Percentiles rank a stretch among this genome's conserved stretches.
Evolutionary conservation across 2,888 invertebrate species (phyloP).

Genomic region (Andrena hattorfiana): DNA sequence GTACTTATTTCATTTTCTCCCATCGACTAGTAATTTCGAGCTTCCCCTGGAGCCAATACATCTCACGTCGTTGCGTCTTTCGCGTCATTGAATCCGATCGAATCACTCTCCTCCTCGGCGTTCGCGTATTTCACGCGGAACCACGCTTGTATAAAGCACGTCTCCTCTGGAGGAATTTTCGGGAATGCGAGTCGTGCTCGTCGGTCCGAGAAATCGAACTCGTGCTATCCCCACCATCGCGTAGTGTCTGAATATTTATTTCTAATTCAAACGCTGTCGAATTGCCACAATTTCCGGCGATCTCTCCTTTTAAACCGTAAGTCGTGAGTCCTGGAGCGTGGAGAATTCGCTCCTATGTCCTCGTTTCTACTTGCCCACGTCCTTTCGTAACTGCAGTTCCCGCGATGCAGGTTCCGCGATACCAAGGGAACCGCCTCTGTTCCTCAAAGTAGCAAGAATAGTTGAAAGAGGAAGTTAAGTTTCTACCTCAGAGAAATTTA

Average conservation of each 20-base stretch:
- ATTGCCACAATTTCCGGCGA: neutral
- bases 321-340: neutral
- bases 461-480: too few relatives aligned
- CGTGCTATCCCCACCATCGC: slow-evolving; percentile 35
- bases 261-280: slow-evolving; percentile 8
- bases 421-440: too few relatives aligned
- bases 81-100: slow-evolving; percentile 63
- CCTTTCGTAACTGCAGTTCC: too few relatives aligned
- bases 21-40: slow-evolving; percentile 49
- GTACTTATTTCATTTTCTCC: slow-evolving; percentile 26
- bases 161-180: slow-evolving; percentile 53
- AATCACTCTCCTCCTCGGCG: slow-evolving; percentile 58
- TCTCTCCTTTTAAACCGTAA: too few relatives aligned
- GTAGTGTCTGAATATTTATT: slow-evolving; percentile 43
- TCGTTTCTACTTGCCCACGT: neutral
- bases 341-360: neutral
- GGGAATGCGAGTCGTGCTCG: slow-evolving; percentile 48
- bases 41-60: slow-evolving; percentile 38
- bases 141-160: slow-evolving; percentile 51
- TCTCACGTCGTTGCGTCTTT: slow-evolving; percentile 61
- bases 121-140: slow-evolving; percentile 43
- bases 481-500: too few relatives aligned
- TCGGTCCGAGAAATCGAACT: slow-evolving; percentile 60
- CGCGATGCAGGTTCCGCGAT: too few relatives aligned
- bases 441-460: too few relatives aligned